These are phyloP conservation scores for Embidobia sp. DNA, from an alignment of 2,888 invertebrate species.

Conservation along the genomic window DNA sequence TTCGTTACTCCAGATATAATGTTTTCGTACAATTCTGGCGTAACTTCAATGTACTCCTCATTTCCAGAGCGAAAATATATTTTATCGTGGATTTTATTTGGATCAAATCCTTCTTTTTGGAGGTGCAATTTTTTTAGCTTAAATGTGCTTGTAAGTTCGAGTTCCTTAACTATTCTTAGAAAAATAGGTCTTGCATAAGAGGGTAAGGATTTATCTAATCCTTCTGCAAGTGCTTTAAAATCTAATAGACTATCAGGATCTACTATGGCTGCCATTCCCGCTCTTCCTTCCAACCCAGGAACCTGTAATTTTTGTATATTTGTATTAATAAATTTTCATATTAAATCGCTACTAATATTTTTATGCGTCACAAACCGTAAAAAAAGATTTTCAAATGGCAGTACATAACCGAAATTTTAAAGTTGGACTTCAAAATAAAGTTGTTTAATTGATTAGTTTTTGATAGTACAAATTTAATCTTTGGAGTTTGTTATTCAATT, in stretches of 20 bases:
- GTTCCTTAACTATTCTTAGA: slow-evolving; percentile 83
- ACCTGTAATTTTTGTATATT: slow-evolving; percentile 79
- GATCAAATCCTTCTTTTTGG: slow-evolving; percentile 85
- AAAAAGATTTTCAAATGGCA: too few relatives aligned
- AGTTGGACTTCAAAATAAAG: too few relatives aligned
- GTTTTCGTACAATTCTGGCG: slow-evolving; percentile 82
- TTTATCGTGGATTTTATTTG: slow-evolving; percentile 82
- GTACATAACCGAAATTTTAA: too few relatives aligned
- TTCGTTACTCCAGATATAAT: slow-evolving; percentile 82
- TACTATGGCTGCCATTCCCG: slow-evolving; percentile 87
- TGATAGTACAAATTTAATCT: too few relatives aligned
- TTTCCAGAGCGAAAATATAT: slow-evolving; percentile 82
- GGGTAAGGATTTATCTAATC: slow-evolving; percentile 82
- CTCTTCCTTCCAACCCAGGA: slow-evolving; percentile 83
- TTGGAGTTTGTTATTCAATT: too few relatives aligned
- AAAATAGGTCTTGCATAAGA: slow-evolving; percentile 84
- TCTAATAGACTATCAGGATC: slow-evolving; percentile 82
- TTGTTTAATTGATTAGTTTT: too few relatives aligned
- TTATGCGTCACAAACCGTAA: too few relatives aligned
- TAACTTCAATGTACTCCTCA: slow-evolving; percentile 86
- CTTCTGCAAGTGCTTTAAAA: slow-evolving; percentile 80
- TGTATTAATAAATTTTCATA: too few relatives aligned
- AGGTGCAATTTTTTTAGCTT: slow-evolving; percentile 86
- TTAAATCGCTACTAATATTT: too few relatives aligned
- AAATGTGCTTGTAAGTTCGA: slow-evolving; percentile 87